Base-by-base conservation (phyloP, 2,888 invertebrate species). In the Trilocha varians region DNA sequence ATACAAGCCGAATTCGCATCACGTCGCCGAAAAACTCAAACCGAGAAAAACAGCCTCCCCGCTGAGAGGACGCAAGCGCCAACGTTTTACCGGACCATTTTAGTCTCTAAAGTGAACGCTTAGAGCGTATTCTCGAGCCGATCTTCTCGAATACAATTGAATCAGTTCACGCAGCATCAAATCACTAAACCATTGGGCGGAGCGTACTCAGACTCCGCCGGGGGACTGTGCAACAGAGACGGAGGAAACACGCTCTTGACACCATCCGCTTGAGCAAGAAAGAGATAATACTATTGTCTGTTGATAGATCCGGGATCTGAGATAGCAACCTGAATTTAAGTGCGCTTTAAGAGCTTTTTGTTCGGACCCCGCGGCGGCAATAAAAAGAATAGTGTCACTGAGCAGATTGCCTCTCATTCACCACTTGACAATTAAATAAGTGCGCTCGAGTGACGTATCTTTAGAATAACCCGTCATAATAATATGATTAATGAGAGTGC, bases 161-260 rank as follows among this genome's bases (percentile, higher is more conserved):
- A 85, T 85, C 85, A 85, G 84, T 85, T 85, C 80, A 85, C 84
- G 83, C 85, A 84, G 85, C 85, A 85, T 85, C 85, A 85, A 85
- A 85, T 85, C 85, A 84, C 85, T 85, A 84, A 85, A 85, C 85
- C 85, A 77, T 83, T 79, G 85, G 85, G 85, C 85, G 85, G 85
- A 74, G 85, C 83, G 66, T 72, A 73, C 70, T 65, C 77, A 75
- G 83, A 79, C 83, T 82, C 85, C 83, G 64, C 78, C 74, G 80
- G 72, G 74, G 75, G 75, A 69, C 68, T 57, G 78, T 53, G 67
- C 52, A 70, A 84, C 65, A 75, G 77, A 72, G 84, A 83, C 67
- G 68, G 75, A 59, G 55, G 52, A 68, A 61, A 63, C 64, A 47
- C 53, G 65, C 59, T 66, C 54, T 54, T 50, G 52, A 54, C 52